Conservation (phyloP, 1,140 invertebrate genomes). For the Plutomurus gul region DNA sequence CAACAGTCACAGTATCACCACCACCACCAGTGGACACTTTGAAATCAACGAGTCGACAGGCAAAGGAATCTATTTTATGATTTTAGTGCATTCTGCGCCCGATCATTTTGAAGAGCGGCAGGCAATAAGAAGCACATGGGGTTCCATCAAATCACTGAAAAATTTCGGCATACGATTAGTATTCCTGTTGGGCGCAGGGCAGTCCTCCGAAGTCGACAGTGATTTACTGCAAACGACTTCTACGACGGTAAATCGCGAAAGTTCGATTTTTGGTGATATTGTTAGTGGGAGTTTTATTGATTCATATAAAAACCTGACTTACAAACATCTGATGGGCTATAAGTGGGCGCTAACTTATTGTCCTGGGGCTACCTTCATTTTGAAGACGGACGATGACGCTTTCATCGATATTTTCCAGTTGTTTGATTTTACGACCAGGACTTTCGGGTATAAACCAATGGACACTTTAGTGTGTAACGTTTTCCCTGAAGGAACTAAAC, state of each 20-base stretch:
- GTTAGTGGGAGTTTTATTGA: constrained; percentile 59
- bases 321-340: constrained; percentile 61
- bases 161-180: constrained; percentile 53
- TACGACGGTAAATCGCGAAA: constrained; percentile 33
- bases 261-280: constrained; percentile 52
- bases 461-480: constrained; percentile 58
- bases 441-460: constrained; percentile 46
- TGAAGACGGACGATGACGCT: constrained; percentile 64
- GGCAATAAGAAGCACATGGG: constrained; percentile 56
- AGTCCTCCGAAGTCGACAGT: neutral
- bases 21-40: neutral
- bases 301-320: constrained; percentile 60
- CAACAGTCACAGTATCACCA: neutral
- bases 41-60: neutral
- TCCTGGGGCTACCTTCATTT: constrained; percentile 56
- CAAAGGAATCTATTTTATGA: constrained; percentile 52
- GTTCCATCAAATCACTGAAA: constrained; percentile 46
- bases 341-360: constrained; percentile 60
- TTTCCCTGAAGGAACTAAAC: constrained; percentile 56
- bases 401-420: constrained; percentile 61
- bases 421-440: constrained; percentile 53
- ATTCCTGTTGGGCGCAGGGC: constrained; percentile 54
- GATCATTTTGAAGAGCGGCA: constrained; percentile 57
- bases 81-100: constrained; percentile 58
- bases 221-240: neutral